Evolutionary conservation across 2,113 vertebrate genomes (phyloP).

Genomic region (Myotis brandtii): DNA sequence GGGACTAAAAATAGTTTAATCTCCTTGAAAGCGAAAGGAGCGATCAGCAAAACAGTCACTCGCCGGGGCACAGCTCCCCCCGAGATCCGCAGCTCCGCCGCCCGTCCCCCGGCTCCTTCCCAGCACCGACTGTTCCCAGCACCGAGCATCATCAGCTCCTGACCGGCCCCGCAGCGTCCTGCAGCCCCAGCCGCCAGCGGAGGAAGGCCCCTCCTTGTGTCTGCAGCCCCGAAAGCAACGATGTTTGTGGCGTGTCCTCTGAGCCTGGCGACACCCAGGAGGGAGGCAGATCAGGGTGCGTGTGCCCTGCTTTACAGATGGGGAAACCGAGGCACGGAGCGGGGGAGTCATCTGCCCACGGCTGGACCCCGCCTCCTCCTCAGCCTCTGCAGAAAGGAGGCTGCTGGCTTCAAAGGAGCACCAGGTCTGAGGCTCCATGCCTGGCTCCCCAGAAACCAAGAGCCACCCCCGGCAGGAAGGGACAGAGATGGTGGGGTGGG

Average conservation of each 20-base stretch:
- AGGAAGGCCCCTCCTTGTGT: neutral
- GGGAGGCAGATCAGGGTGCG: neutral
- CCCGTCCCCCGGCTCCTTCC: no score
- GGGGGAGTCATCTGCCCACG: no score
- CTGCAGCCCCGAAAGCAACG: neutral
- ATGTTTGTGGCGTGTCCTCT: neutral
- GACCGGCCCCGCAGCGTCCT: neutral
- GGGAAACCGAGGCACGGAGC: constrained; percentile 43
- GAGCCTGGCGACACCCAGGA: neutral
- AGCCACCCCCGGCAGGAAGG: neutral
- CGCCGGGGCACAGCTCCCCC: neutral
- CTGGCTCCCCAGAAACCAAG: constrained; percentile 15
- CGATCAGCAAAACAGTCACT: constrained; percentile 79
- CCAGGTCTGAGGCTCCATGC: neutral
- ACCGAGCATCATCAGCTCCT: neutral
- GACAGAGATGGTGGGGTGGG: neutral
- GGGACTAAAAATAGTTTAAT: constrained; percentile 87
- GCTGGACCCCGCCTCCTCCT: no score
- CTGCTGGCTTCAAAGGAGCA: neutral
- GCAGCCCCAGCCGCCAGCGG: fast-evolving
- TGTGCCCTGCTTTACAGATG: neutral
- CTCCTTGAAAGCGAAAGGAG: constrained; percentile 86
- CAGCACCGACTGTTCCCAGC: neutral
- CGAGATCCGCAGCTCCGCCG: no score
- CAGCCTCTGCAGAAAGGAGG: neutral